phyloP scores from a whole-genome alignment of 2,888 invertebrate species.

The Xanthostigma xanthostigma region DNA sequence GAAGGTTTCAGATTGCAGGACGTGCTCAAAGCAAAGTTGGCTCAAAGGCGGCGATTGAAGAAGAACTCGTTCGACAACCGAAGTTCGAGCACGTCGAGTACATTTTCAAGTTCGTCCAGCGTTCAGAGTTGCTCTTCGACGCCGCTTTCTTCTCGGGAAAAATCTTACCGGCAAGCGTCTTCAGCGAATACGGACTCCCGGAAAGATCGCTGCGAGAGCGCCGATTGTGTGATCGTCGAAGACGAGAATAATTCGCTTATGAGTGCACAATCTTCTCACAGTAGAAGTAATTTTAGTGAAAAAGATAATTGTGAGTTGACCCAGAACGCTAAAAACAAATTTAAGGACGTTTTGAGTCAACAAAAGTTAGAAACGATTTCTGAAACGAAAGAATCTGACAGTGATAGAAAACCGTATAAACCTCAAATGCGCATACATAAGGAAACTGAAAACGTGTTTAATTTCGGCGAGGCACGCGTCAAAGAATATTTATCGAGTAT shows the following conservation, averaged over 20 bases:
- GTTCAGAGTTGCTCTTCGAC: constrained; percentile 21
- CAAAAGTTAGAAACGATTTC: constrained; percentile 13
- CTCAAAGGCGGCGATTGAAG: constrained; percentile 49
- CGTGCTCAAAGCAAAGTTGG: constrained; percentile 53
- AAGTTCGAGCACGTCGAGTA: constrained; percentile 23
- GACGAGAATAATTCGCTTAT: too few species aligned
- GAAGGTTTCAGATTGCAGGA: constrained; percentile 62
- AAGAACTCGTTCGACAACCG: constrained; percentile 33
- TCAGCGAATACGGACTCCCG: not conserved
- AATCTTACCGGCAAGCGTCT: constrained; percentile 5
- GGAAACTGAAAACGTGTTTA: constrained; percentile 25
- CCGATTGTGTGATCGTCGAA: too few species aligned
- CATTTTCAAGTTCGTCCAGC: constrained; percentile 27
- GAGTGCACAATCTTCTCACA: too few species aligned
- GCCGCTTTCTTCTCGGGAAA: constrained; percentile 12
- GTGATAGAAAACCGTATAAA: constrained; percentile 1
- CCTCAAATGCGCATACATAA: constrained; percentile 10
- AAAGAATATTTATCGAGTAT: constrained; percentile 33
- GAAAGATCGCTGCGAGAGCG: not conserved
- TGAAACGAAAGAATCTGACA: constrained; percentile 14
- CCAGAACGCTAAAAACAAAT: constrained; percentile 1
- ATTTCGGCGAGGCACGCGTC: constrained; percentile 32
- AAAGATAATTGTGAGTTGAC: not conserved
- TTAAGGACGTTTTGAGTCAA: not conserved
- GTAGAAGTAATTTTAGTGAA: too few species aligned